Evolutionary conservation across 1,140 invertebrate genomes (phyloP).

Genomic region (Aphis craccivora): DNA sequence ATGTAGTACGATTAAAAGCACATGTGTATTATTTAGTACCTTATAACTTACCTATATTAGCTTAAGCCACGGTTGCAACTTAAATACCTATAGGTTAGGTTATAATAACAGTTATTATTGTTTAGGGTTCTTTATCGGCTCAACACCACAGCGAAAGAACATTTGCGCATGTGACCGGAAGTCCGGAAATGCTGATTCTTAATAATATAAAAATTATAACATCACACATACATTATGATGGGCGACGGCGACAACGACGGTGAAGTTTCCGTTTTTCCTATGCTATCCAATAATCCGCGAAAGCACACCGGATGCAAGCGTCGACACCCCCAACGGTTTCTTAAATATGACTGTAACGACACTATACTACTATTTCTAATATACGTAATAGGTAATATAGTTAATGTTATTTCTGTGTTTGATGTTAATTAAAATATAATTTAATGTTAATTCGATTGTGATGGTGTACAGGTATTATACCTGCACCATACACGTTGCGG

Average conservation of each 20-base stretch:
- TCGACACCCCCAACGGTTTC: not conserved
- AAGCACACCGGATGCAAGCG: not conserved
- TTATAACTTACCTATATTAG: not conserved
- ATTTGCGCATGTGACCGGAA: not conserved
- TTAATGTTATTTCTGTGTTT: constrained; percentile 6
- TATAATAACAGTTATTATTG: not conserved
- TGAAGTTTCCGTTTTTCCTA: not conserved
- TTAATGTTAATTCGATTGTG: not conserved
- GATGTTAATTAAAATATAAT: not conserved
- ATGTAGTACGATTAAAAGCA: not conserved
- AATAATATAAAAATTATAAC: not conserved
- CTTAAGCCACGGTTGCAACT: not conserved
- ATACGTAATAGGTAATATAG: not conserved
- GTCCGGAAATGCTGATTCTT: not conserved
- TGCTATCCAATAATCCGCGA: not conserved
- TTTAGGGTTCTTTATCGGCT: not conserved
- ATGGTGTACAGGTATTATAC: not conserved
- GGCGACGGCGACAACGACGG: not conserved
- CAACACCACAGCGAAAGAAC: not conserved
- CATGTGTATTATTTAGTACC: not conserved
- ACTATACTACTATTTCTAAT: not conserved
- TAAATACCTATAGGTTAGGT: not conserved
- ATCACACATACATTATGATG: not conserved
- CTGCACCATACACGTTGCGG: not conserved
- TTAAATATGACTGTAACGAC: not conserved